Evolutionary conservation across 2,113 vertebrate species (phyloP), one percentile per base, ranked within the genome.

Genomic region (Loxodonta africana): DNA sequence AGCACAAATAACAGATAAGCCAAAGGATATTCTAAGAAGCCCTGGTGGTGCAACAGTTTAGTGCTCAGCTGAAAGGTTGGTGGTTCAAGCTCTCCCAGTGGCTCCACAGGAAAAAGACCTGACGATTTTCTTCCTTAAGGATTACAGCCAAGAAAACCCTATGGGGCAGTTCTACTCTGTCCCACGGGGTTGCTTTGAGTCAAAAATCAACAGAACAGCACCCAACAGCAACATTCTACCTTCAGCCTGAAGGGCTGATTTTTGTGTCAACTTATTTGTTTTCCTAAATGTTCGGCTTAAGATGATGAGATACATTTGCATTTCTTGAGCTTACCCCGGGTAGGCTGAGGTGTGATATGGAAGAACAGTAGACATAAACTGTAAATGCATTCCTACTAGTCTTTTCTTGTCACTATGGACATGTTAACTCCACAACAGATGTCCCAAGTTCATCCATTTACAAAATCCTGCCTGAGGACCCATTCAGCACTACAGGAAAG

Each of bases 401-500:
- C 65, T 95, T 80, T 87, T 89, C 76, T 63, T 71, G 67, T 80
- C 60, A 82, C 73, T 84, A 6, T 0, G 57, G 83, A 80, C 83
- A 37, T 1, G 83, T n/a, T 86, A 78, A 53, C 69, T 74, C 88
- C 76, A 30, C 4, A 28, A 87, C 86, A 93, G 87, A 93, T 51
- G 88, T 76, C 80, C 73, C 80, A 76, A 63, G n/a, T 76, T 89
- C 90, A 51, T 65, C 69, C 51, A 84, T 15, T 26, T 57, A 67
- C n/a, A 80, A 78, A 94, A 84, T 11, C 77, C 73, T 53, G 90
- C 48, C 65, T 21, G 67, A 90, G 82, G 96, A 41, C 62, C 92
- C 90, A 78, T 25, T 21, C 87, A 71, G 88, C 94, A 88, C 71
- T 62, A 73, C 6, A 51, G 90, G 81, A 95, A 87, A 83, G 84